These are phyloP conservation scores for Leptobrachium leishanense DNA, from an alignment of 2,113 vertebrate genomes.

Conservation along the genomic window DNA sequence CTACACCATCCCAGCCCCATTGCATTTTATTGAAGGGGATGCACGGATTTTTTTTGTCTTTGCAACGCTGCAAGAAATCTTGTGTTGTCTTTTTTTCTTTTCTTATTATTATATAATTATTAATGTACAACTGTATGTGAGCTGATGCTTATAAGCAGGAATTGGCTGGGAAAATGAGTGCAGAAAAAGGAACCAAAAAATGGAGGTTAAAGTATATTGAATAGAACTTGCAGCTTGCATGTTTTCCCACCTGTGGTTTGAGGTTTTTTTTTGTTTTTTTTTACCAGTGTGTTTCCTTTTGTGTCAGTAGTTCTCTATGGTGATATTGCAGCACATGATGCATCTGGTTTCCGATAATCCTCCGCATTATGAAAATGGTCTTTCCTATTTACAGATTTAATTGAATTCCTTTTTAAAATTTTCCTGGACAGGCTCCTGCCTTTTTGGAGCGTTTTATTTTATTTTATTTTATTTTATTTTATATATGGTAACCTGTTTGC, in stretches of 20 bases:
- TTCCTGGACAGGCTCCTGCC: constrained; percentile 45
- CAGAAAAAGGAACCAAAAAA: background rate
- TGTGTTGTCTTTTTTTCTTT: too few species aligned
- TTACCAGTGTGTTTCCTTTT: background rate
- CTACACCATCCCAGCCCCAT: too few species aligned
- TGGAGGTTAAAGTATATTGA: background rate
- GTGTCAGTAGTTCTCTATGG: background rate
- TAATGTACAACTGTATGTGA: too few species aligned
- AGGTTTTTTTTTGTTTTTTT: constrained; percentile 26
- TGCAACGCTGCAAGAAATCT: too few species aligned
- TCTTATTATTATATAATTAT: too few species aligned
- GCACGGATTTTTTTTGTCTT: too few species aligned
- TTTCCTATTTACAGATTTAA: constrained; percentile 64
- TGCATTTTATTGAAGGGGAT: too few species aligned
- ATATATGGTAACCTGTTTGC: constrained; percentile 54
- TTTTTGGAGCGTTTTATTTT: constrained; percentile 27
- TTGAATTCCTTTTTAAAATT: constrained; percentile 70
- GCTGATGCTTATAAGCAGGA: background rate
- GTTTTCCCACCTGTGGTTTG: background rate
- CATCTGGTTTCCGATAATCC: background rate
- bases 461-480: constrained; percentile 42
- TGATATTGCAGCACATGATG: background rate
- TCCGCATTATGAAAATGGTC: background rate
- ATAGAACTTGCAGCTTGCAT: background rate
- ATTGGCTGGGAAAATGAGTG: too few species aligned